These are phyloP conservation scores for Cherax destructor DNA, from an alignment of 1,140 invertebrate species.

Conservation along the genomic window DNA sequence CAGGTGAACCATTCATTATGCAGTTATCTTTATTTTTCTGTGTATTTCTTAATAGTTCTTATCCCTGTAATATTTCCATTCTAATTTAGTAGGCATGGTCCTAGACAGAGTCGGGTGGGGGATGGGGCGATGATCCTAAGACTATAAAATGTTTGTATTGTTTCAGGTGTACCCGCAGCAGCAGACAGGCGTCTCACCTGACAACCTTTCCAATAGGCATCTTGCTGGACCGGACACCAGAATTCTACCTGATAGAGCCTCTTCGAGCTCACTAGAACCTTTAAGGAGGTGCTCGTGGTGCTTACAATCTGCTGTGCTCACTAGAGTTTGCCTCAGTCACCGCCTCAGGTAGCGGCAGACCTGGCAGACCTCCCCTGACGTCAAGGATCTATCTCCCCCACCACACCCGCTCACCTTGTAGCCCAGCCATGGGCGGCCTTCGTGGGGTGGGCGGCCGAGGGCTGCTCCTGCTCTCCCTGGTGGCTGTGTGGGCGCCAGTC, in stretches of 20 bases:
- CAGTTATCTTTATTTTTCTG: too few species aligned
- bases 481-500: constrained; percentile 2
- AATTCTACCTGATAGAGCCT: too few species aligned
- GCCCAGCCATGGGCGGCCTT: constrained; percentile 13
- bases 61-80: too few species aligned
- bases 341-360: background rate
- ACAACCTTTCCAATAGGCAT: too few species aligned
- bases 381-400: background rate
- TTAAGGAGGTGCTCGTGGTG: background rate
- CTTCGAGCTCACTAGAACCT: background rate
- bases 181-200: too few species aligned
- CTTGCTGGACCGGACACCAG: background rate
- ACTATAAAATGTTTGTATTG: too few species aligned
- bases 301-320: background rate
- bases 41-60: too few species aligned
- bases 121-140: too few species aligned
- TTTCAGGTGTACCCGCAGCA: too few species aligned
- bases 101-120: too few species aligned
- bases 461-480: constrained; percentile 4
- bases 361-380: background rate
- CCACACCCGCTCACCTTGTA: background rate
- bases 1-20: too few species aligned
- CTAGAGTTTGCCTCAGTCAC: background rate
- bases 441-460: background rate
- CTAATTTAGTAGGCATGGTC: too few species aligned